phyloP scores from a whole-genome alignment of 2,113 vertebrate genomes.

The Axis porcinus region DNA sequence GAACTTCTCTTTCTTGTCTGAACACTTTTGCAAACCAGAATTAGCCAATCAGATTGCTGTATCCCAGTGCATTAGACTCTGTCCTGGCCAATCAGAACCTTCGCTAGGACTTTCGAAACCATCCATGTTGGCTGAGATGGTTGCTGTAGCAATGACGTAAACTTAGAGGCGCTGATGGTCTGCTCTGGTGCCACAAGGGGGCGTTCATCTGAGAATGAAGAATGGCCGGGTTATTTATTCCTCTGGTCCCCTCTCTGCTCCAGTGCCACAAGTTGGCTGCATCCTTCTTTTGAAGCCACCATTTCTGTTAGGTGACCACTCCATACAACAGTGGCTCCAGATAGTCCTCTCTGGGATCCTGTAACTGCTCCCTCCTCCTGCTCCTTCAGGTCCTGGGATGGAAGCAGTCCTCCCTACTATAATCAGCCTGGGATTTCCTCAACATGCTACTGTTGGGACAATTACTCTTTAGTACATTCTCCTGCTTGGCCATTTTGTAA shows the following conservation, averaged over 20 bases:
- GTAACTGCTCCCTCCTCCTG: neutral
- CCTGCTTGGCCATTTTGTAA: too few relatives aligned
- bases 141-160: rapidly evolving
- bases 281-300: neutral
- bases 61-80: neutral
- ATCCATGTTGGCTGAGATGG: neutral
- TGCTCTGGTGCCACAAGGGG: neutral
- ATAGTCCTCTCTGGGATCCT: neutral
- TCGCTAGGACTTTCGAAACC: neutral
- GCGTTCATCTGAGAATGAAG: neutral
- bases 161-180: neutral
- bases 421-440: neutral
- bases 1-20: neutral
- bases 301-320: neutral
- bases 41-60: neutral
- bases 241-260: neutral
- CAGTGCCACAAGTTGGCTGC: rapidly evolving
- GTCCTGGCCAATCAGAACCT: neutral
- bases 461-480: neutral
- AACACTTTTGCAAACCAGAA: neutral
- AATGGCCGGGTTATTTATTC: too few relatives aligned
- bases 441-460: neutral
- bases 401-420: neutral
- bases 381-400: neutral
- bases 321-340: rapidly evolving